phyloP scores from a whole-genome alignment of 1,140 invertebrate genomes.

The Cylas formicarius region DNA sequence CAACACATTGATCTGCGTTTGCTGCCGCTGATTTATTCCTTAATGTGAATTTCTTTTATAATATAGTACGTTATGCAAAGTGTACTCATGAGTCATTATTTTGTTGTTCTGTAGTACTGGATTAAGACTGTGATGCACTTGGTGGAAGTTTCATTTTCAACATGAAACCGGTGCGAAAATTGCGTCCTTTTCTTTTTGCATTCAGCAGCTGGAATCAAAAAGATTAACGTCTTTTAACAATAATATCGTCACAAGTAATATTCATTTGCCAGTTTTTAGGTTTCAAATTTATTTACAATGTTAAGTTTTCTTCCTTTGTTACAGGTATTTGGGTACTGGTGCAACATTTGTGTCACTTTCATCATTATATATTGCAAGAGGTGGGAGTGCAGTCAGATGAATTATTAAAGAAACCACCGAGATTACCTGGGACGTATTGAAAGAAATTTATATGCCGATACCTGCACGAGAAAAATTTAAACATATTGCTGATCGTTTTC shows the following conservation, averaged over 20 bases:
- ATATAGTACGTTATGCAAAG: not conserved
- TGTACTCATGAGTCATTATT: too few relatives aligned
- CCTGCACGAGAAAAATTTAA: slow-evolving; percentile 6
- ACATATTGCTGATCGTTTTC: slow-evolving; percentile 11
- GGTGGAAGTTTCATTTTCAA: slow-evolving; percentile 7
- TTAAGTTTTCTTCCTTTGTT: slow-evolving; percentile 8
- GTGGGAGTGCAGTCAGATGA: slow-evolving; percentile 5
- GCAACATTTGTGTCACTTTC: slow-evolving; percentile 3
- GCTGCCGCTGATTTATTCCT: slow-evolving; percentile 13
- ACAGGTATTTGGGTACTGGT: slow-evolving; percentile 1
- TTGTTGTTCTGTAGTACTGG: too few relatives aligned
- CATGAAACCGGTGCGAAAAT: slow-evolving; percentile 7
- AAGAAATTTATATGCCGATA: slow-evolving; percentile 8
- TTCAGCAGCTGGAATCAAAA: slow-evolving; percentile 5
- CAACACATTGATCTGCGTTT: slow-evolving; percentile 22
- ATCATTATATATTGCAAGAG: slow-evolving; percentile 13
- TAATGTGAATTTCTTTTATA: slow-evolving; percentile 1
- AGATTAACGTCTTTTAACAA: not conserved
- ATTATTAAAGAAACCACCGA: slow-evolving; percentile 11
- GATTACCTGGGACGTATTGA: slow-evolving; percentile 14
- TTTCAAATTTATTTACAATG: not conserved
- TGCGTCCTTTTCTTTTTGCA: slow-evolving; percentile 17
- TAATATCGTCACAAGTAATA: slow-evolving; percentile 1
- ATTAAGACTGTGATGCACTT: slow-evolving; percentile 3
- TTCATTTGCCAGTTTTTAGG: not conserved